Base-by-base conservation (phyloP, 2,797 vertebrate genomes). In the Tapirus indicus region DNA sequence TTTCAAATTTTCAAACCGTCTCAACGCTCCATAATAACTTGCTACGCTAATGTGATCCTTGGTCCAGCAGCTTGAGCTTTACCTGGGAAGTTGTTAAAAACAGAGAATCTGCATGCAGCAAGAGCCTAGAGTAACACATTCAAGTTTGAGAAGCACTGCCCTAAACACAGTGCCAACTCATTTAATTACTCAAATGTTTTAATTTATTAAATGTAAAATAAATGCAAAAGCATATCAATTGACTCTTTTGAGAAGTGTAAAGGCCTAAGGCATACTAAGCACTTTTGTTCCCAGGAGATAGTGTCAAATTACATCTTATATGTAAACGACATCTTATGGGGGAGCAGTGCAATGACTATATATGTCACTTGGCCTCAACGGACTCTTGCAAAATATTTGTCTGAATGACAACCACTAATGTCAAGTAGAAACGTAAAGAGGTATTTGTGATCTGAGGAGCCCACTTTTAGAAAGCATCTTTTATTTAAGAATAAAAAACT, bases 201-300 rank as follows among this genome's bases (percentile, higher is more conserved):
- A 60, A 64, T 41, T 52, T 79, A 88, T 25, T 87, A 82, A 90
- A 77, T 68, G 18, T n/a, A 82, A 92, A 96, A 89, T 32, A 80
- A 87, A 64, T 69, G 1, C 62, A 68, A 68, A 9, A 41, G 1
- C 20, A 75, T 44, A 12, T 79, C 49, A 38, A n/a, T 29, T 56
- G 68, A 87, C 21, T 60, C 52, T 58, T 86, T 66, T 27, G 52
- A 85, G 38, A 71, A 83, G 47, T 68, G 7, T 17, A 69, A 78
- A 89, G 27, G 18, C 20, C 66, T 23, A 74, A 68, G 21, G 41
- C 27, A 69, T 38, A 27, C 29, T 32, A 66, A 82, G 72, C n/a
- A 47, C 66, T 41, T 91, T 52, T 29, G 2, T 86, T 52, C 27
- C 17, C 0, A 20, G 71, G 32, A 95, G 35, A 86, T 0, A 56